Conservation (phyloP, 2,113 vertebrate genomes). For the Forbesichthys papilliferus region DNA sequence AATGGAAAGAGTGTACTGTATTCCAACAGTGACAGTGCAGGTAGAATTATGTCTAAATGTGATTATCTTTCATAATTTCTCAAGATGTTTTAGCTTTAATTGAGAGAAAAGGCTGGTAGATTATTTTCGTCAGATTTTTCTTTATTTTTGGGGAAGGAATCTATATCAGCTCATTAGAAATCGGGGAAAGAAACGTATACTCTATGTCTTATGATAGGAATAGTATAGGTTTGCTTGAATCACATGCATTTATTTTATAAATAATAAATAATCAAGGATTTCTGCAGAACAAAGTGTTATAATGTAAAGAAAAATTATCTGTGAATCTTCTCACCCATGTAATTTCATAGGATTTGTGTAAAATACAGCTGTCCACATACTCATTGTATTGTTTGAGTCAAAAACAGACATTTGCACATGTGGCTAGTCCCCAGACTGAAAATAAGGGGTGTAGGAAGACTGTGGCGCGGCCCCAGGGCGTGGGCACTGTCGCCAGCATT, state of each 20-base stretch:
- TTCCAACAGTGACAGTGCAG: background rate
- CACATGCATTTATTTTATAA: too few species aligned
- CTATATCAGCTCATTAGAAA: too few species aligned
- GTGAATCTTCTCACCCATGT: slow-evolving; percentile 43
- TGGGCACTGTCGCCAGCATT: slow-evolving; percentile 60
- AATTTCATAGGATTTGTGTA: slow-evolving; percentile 66
- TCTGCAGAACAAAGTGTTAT: background rate
- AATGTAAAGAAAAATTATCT: background rate
- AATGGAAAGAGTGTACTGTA: background rate
- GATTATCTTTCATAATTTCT: background rate
- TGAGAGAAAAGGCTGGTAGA: background rate
- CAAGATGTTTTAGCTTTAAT: background rate
- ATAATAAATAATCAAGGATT: too few species aligned
- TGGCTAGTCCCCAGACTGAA: slow-evolving; percentile 67
- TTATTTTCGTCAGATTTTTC: too few species aligned
- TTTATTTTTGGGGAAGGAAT: too few species aligned
- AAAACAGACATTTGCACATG: slow-evolving; percentile 69
- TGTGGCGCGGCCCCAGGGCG: slow-evolving; percentile 53
- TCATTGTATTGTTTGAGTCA: slow-evolving; percentile 63
- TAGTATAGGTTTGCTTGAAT: too few species aligned
- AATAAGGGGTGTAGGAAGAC: slow-evolving; percentile 63
- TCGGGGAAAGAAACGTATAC: too few species aligned
- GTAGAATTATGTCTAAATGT: background rate
- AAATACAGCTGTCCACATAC: slow-evolving; percentile 61
- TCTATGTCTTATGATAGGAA: background rate